Evolutionary conservation across 2,113 vertebrate genomes (phyloP).

Genomic region (Capreolus pygargus): DNA sequence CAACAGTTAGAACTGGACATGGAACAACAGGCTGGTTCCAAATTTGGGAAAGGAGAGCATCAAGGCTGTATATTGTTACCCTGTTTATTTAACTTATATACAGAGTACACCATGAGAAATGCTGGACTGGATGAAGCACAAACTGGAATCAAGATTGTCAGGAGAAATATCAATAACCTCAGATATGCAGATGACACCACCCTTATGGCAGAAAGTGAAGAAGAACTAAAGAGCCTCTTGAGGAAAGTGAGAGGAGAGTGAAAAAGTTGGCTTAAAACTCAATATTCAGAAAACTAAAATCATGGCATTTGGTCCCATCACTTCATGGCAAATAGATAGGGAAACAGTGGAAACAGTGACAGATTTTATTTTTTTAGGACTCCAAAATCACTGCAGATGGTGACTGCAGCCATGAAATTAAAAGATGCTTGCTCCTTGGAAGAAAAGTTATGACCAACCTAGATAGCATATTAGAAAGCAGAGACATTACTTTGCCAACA

Average conservation of each 20-base stretch:
- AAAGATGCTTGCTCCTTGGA: accelerated
- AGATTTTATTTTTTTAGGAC: accelerated
- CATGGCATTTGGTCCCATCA: neutral
- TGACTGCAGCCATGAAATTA: neutral
- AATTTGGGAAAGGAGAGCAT: accelerated
- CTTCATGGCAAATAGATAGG: neutral
- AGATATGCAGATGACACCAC: neutral
- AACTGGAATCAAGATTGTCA: neutral
- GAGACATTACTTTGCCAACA: neutral
- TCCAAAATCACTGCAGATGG: neutral
- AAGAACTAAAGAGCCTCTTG: neutral
- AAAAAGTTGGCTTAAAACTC: neutral
- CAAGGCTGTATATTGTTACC: neutral
- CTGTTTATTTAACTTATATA: neutral
- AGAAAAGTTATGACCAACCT: neutral
- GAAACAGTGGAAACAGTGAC: neutral
- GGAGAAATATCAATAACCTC: neutral
- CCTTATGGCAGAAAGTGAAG: neutral
- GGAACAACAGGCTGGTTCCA: neutral
- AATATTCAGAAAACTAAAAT: neutral
- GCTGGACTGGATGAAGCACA: neutral
- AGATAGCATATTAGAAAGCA: neutral
- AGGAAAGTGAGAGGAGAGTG: neutral
- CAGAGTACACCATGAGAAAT: neutral
- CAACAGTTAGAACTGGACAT: too few species aligned